phyloP scores from a whole-genome alignment of 2,797 vertebrate genomes.

The Pipistrellus pipistrellus region DNA sequence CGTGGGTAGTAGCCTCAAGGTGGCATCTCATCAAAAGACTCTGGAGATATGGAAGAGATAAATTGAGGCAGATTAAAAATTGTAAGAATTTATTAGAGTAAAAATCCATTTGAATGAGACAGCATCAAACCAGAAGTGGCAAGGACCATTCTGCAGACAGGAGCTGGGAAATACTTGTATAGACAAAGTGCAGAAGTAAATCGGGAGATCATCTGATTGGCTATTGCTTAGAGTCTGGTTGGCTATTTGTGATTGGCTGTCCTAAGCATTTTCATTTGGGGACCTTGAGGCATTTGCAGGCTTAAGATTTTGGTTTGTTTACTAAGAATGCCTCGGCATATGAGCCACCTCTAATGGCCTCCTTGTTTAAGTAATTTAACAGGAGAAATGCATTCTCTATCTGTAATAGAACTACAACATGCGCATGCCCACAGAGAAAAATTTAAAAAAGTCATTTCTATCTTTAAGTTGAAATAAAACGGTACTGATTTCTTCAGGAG shows the following conservation, averaged over 20 bases:
- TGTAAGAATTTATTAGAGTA: neutral
- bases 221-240: neutral
- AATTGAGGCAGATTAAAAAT: neutral
- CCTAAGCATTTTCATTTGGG: neutral
- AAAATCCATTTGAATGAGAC: neutral
- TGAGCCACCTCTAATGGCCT: neutral
- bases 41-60: neutral
- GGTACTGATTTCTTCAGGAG: constrained; percentile 1
- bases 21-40: constrained; percentile 7
- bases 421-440: neutral
- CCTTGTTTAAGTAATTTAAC: neutral
- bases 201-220: neutral
- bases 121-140: neutral
- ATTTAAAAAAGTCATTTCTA: constrained; percentile 9
- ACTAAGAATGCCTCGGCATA: neutral
- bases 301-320: neutral
- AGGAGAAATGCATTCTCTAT: neutral
- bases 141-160: neutral
- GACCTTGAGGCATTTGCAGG: neutral
- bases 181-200: neutral
- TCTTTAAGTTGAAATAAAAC: constrained; percentile 62
- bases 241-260: neutral
- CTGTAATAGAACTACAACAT: neutral
- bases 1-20: neutral
- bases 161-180: neutral